These are phyloP conservation scores for Drosophila mayaguana DNA, from an alignment of 2,888 invertebrate genomes.

Conservation along the genomic window DNA sequence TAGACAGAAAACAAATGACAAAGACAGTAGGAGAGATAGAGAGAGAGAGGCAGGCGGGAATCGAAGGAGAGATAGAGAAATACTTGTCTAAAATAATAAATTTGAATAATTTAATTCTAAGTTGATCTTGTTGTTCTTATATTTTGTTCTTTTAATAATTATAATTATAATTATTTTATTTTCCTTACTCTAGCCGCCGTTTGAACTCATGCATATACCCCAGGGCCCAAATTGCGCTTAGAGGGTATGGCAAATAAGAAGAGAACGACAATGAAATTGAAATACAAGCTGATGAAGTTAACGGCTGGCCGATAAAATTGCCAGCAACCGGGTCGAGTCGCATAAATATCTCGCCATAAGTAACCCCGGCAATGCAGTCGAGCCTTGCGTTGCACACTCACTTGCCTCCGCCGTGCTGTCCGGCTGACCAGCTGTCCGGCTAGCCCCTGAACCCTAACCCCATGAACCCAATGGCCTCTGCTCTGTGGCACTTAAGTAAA, in stretches of 20 bases:
- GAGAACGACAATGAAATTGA: conserved; percentile 40
- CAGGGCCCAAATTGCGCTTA: not conserved
- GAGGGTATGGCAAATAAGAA: conserved; percentile 13
- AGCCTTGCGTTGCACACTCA: not conserved
- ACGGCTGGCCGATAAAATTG: conserved; percentile 53
- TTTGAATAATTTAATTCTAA: no score
- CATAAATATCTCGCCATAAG: conserved; percentile 39
- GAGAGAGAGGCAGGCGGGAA: no score
- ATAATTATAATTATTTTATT: no score
- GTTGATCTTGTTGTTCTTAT: no score
- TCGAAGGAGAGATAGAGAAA: no score
- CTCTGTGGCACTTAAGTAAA: conserved; percentile 16
- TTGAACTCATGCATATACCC: not conserved
- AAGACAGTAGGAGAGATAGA: no score
- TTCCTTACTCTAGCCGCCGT: no score
- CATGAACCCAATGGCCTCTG: conserved; percentile 3
- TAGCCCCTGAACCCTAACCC: not conserved
- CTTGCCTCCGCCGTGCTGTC: not conserved
- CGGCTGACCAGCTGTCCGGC: not conserved
- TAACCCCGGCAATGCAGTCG: conserved; percentile 23
- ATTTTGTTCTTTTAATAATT: no score
- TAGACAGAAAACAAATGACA: no score
- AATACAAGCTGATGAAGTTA: conserved; percentile 55
- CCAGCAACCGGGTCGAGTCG: conserved; percentile 35
- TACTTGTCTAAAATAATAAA: no score